Evolutionary conservation across 2,888 invertebrate species (phyloP).

Genomic region (Drosophila atripex): DNA sequence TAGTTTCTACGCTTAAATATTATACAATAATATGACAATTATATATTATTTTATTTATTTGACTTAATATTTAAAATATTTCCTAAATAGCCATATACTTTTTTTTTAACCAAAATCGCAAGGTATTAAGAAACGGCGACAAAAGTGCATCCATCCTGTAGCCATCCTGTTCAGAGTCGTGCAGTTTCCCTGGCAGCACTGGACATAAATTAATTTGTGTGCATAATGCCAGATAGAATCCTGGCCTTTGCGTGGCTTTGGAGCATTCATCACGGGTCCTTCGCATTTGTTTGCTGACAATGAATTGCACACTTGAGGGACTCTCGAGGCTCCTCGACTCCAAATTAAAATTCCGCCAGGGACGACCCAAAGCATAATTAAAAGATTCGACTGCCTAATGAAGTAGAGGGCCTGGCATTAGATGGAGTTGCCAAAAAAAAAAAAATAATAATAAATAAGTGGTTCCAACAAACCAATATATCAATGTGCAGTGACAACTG

Average conservation of each 20-base stretch:
- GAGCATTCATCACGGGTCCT: conserved; percentile 80
- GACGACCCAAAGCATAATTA: conserved; percentile 65
- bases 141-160: background rate
- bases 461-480: conserved; percentile 16
- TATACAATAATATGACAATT: no score
- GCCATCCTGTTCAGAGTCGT: background rate
- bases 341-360: conserved; percentile 76
- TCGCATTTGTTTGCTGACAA: conserved; percentile 81
- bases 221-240: conserved; percentile 75
- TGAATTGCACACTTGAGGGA: conserved; percentile 67
- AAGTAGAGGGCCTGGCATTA: conserved; percentile 68
- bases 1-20: no score
- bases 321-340: conserved; percentile 6
- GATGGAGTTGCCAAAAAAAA: conserved; percentile 35
- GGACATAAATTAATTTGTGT: conserved; percentile 80
- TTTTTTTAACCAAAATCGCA: background rate
- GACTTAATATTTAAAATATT: no score
- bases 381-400: conserved; percentile 69
- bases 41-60: no score
- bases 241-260: conserved; percentile 74
- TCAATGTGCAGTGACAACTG: conserved; percentile 23
- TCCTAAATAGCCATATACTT: background rate
- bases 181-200: conserved; percentile 23
- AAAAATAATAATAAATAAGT: no score
- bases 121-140: background rate